Conservation (phyloP, 2,113 vertebrate genomes). For the Crotalus tigris region DNA sequence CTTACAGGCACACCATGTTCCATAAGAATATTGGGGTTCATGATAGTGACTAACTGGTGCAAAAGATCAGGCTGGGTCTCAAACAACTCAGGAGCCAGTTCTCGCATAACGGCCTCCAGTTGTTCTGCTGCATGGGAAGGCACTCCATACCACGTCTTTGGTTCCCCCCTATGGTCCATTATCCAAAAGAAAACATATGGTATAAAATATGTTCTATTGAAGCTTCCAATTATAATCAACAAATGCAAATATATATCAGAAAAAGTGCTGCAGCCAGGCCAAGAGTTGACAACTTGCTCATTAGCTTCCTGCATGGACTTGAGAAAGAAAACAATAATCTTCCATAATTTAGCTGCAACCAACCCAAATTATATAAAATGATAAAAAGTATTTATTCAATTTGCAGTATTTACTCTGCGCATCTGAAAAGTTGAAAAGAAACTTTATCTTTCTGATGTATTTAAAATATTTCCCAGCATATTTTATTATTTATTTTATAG, state of each 20-base stretch:
- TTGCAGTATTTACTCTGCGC: background rate
- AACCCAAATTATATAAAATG: background rate
- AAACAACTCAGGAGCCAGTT: constrained; percentile 93
- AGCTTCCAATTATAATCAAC: background rate
- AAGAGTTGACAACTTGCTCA: background rate
- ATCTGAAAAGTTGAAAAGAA: background rate
- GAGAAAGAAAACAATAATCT: background rate
- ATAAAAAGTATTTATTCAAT: background rate
- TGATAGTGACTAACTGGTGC: constrained; percentile 97
- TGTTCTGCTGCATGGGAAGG: constrained; percentile 94
- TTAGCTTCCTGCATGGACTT: background rate
- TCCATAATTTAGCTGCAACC: background rate
- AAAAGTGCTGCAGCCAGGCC: background rate
- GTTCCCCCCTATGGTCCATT: constrained; percentile 83
- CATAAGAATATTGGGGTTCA: constrained; percentile 98
- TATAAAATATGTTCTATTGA: background rate
- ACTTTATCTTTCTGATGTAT: background rate
- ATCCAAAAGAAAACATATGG: background rate
- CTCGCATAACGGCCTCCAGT: constrained; percentile 95
- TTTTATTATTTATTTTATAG: background rate
- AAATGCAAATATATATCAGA: background rate
- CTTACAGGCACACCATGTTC: constrained; percentile 96
- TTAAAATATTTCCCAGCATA: background rate
- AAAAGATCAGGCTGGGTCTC: constrained; percentile 96
- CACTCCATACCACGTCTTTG: constrained; percentile 97